phyloP scores from a whole-genome alignment of 2,888 invertebrate genomes.

The Ormyrus pomaceus region DNA sequence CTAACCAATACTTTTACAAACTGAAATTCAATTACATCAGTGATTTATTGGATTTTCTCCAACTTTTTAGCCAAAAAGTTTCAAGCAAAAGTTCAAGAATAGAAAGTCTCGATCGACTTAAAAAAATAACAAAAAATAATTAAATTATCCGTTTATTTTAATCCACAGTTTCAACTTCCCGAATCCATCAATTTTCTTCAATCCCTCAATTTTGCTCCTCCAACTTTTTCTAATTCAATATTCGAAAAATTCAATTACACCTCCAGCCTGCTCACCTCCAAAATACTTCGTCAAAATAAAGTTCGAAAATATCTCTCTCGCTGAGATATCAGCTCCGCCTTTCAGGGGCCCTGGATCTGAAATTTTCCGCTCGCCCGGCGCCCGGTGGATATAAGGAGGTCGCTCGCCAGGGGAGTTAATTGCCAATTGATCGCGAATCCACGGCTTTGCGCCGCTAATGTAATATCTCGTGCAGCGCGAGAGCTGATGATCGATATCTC shows the following conservation, averaged over 20 bases:
- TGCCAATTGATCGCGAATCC: conserved; percentile 67
- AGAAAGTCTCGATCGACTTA: too few relatives aligned
- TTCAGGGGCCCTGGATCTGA: conserved; percentile 58
- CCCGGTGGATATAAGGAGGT: conserved; percentile 14
- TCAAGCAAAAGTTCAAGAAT: too few relatives aligned
- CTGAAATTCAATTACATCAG: too few relatives aligned
- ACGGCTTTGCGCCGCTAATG: conserved; percentile 54
- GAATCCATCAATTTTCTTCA: not conserved
- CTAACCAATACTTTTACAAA: too few relatives aligned
- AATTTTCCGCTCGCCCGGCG: conserved; percentile 61
- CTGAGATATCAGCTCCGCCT: not conserved
- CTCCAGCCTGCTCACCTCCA: not conserved
- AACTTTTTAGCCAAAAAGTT: too few relatives aligned
- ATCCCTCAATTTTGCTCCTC: not conserved
- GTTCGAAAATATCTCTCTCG: not conserved
- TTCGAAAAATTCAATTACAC: conserved; percentile 14
- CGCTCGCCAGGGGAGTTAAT: conserved; percentile 61
- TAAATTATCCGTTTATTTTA: too few relatives aligned
- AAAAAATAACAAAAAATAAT: too few relatives aligned
- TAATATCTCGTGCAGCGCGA: conserved; percentile 44
- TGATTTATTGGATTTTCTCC: too few relatives aligned
- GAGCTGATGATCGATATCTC: conserved; percentile 56
- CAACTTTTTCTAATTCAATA: conserved; percentile 3
- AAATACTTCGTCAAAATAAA: conserved; percentile 11
- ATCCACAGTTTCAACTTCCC: too few relatives aligned